These are phyloP conservation scores for Capricornis sumatraensis DNA, from an alignment of 2,113 vertebrate genomes.

Conservation along the genomic window DNA sequence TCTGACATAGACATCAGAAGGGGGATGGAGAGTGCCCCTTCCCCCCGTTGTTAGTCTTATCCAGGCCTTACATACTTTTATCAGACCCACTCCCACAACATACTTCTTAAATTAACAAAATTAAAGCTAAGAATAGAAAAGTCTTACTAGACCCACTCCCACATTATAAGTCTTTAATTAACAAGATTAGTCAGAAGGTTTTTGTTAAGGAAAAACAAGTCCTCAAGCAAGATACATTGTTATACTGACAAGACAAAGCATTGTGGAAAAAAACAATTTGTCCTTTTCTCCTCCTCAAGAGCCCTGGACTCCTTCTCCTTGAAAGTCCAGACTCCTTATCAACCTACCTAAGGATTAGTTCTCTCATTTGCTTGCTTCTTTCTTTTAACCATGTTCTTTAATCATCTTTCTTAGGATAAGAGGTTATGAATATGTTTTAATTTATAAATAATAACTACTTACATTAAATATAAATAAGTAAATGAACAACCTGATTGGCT, in stretches of 20 bases:
- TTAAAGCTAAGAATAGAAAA: not conserved
- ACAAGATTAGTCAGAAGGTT: not conserved
- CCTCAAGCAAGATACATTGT: not conserved
- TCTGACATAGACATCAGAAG: not conserved
- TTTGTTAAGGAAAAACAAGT: not conserved
- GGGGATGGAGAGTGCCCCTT: not conserved
- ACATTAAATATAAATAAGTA: not conserved
- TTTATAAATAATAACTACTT: not conserved
- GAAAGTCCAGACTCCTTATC: not conserved
- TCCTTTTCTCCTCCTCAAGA: not conserved
- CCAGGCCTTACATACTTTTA: not conserved
- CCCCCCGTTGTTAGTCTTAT: not conserved
- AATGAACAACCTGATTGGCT: fast-evolving
- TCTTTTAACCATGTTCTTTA: not conserved
- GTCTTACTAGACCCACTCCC: not conserved
- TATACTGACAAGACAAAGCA: not conserved
- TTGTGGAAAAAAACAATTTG: not conserved
- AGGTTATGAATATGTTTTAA: not conserved
- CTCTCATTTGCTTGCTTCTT: not conserved
- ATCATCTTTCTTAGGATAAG: not conserved
- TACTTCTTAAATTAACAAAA: not conserved
- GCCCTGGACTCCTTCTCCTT: not conserved
- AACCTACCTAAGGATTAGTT: not conserved
- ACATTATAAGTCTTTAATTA: not conserved
- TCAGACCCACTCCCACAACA: not conserved